These are phyloP conservation scores for Calameuta filiformis DNA, from an alignment of 2,888 invertebrate genomes.

Conservation along the genomic window DNA sequence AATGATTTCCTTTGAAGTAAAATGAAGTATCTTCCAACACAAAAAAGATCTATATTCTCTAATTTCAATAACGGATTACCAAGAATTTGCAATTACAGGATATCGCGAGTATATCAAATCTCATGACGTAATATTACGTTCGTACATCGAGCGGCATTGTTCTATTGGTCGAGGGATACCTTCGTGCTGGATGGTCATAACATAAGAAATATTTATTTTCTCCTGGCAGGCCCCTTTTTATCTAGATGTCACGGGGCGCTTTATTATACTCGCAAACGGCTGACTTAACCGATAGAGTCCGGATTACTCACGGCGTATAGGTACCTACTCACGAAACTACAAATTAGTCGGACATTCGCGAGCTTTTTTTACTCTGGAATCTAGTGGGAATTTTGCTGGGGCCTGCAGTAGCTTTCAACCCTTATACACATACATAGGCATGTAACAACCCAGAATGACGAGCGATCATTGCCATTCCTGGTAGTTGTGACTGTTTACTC, in stretches of 20 bases:
- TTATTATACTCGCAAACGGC: constrained; percentile 13
- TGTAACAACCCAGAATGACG: not conserved
- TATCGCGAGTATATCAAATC: not conserved
- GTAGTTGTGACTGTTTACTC: constrained; percentile 40
- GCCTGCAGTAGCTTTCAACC: not conserved
- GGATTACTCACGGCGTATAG: constrained; percentile 20
- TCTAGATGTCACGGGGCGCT: constrained; percentile 14
- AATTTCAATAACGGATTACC: not conserved
- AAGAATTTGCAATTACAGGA: not conserved
- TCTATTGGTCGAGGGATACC: constrained; percentile 6
- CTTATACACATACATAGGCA: not conserved
- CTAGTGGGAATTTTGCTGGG: not conserved
- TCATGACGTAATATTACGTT: not conserved
- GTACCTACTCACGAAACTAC: constrained; percentile 13
- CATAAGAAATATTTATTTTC: constrained; percentile 25
- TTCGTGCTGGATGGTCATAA: constrained; percentile 30
- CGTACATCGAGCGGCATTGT: not conserved
- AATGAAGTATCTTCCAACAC: not conserved
- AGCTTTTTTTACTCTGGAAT: not conserved
- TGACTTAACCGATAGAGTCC: constrained; percentile 20
- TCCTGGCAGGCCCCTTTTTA: constrained; percentile 19
- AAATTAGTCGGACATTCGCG: constrained; percentile 6
- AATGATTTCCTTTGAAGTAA: not conserved
- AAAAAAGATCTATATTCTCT: not conserved
- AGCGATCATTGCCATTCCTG: constrained; percentile 36